Percentiles rank a stretch among this genome's conserved stretches.
Conservation (phyloP, 2,113 vertebrate species). For the Microcebus ravelobensis region DNA sequence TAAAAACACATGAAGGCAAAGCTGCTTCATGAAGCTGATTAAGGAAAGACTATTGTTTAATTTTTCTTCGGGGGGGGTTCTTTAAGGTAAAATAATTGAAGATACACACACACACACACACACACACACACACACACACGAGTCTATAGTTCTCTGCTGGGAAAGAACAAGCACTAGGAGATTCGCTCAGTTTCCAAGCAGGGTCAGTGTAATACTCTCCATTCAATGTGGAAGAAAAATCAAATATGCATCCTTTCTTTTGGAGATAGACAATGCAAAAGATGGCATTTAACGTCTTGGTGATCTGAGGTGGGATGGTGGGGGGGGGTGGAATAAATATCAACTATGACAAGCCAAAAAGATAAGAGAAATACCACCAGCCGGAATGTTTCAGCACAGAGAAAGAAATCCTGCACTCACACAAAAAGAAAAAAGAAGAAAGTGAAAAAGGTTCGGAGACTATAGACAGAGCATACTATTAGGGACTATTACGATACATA, state of each 20-base stretch:
- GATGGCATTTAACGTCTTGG: conserved; percentile 74
- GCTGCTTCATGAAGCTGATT: conserved; percentile 78
- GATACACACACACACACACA: not conserved
- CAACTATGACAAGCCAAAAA: conserved; percentile 62
- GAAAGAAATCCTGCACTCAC: not conserved
- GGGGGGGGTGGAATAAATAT: conserved; percentile 60
- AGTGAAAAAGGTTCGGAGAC: not conserved
- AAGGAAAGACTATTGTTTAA: conserved; percentile 79
- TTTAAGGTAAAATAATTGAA: conserved; percentile 63
- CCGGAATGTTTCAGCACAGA: not conserved
- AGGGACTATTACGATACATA: not conserved
- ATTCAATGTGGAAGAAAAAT: conserved; percentile 58
- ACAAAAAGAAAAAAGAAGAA: not conserved
- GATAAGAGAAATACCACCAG: conserved; percentile 65
- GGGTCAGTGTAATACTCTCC: conserved; percentile 54
- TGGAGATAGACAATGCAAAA: conserved; percentile 66
- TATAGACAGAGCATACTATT: not conserved
- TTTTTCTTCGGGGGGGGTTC: conserved; percentile 68
- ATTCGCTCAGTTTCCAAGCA: conserved; percentile 1
- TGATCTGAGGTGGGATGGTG: conserved; percentile 23
- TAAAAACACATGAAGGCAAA: conserved; percentile 83
- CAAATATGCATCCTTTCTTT: conserved; percentile 75
- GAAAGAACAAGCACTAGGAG: not conserved
- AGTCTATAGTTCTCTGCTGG: not conserved
- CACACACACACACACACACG: not conserved